These are phyloP conservation scores for Agelastica alni DNA, from an alignment of 2,888 invertebrate genomes.

Conservation along the genomic window DNA sequence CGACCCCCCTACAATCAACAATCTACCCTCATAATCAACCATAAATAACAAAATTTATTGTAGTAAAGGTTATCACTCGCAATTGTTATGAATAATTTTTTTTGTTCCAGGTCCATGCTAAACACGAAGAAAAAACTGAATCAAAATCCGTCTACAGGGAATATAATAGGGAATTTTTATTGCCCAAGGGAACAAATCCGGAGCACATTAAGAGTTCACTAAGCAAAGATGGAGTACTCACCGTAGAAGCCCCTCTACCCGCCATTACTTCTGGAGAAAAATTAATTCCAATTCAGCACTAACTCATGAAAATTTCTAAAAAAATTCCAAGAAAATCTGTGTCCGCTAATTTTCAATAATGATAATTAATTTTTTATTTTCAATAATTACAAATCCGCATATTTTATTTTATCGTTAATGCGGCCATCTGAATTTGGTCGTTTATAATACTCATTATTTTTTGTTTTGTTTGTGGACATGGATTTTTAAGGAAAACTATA, in stretches of 20 bases:
- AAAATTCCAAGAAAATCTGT: background rate
- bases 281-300: conserved; percentile 80
- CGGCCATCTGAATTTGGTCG: no score
- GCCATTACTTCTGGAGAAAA: conserved; percentile 80
- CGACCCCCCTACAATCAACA: no score
- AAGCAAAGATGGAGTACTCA: conserved; percentile 94
- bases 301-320: conserved; percentile 39
- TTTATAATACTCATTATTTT: no score
- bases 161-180: conserved; percentile 95
- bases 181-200: conserved; percentile 96
- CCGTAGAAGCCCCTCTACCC: conserved; percentile 95
- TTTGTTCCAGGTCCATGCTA: conserved; percentile 95
- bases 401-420: no score
- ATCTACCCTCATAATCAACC: background rate
- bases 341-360: background rate
- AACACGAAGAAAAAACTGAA: conserved; percentile 97
- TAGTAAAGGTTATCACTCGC: no score
- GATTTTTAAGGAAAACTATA: background rate
- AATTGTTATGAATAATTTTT: no score
- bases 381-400: background rate
- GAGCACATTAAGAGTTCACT: conserved; percentile 94
- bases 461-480: background rate
- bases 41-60: background rate
- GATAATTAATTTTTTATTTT: background rate
- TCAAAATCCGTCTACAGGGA: conserved; percentile 97